phyloP scores from a whole-genome alignment of 2,797 vertebrate species.

The Pagetopsis macropterus region DNA sequence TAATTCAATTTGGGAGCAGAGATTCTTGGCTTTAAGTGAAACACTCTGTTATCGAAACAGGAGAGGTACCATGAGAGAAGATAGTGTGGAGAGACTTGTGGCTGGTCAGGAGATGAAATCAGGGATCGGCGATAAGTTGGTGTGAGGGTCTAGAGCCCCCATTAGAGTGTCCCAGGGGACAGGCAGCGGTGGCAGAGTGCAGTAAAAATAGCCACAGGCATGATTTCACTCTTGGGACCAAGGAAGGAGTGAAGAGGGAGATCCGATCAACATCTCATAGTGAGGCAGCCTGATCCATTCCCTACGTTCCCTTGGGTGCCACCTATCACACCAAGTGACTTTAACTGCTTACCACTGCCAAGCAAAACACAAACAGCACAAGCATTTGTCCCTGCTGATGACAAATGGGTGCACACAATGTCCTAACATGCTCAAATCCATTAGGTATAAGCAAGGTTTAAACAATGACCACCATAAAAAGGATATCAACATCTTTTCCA shows the following conservation, averaged over 20 bases:
- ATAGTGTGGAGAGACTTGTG: conserved; percentile 71
- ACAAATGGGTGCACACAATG: conserved; percentile 25
- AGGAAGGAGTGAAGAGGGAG: conserved; percentile 68
- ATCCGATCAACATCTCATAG: conserved; percentile 79
- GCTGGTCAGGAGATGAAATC: conserved; percentile 81
- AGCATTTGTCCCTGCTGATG: conserved; percentile 18
- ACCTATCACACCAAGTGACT: conserved; percentile 78
- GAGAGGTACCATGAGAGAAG: conserved; percentile 73
- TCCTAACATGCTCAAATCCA: background rate
- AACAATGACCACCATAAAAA: conserved; percentile 75
- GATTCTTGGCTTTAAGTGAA: conserved; percentile 73
- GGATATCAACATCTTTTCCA: conserved; percentile 99
- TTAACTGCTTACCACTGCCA: conserved; percentile 70
- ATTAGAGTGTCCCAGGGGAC: conserved; percentile 78
- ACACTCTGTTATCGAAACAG: conserved; percentile 76
- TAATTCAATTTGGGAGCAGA: conserved; percentile 79
- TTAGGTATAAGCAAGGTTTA: background rate
- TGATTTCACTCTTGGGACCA: conserved; percentile 77
- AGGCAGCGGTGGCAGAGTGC: conserved; percentile 66
- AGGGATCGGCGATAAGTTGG: conserved; percentile 77
- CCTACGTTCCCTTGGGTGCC: conserved; percentile 71
- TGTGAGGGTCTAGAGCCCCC: conserved; percentile 74
- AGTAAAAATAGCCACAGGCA: conserved; percentile 82
- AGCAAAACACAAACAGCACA: conserved; percentile 62
- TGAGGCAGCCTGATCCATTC: conserved; percentile 76